phyloP scores from a whole-genome alignment of 2,797 vertebrate species.

The Pterois miles region DNA sequence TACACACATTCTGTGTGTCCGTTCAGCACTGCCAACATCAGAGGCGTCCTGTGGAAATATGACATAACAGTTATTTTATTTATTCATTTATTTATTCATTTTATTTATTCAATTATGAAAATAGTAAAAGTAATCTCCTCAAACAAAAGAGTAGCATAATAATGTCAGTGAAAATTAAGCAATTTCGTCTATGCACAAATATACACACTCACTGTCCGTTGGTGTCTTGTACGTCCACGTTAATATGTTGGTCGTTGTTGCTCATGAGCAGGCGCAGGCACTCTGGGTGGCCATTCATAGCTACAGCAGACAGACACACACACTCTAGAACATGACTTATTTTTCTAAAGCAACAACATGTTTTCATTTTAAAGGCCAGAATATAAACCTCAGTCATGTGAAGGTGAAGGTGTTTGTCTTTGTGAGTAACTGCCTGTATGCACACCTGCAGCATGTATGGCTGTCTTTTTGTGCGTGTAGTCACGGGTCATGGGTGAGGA shows the following conservation, averaged over 20 bases:
- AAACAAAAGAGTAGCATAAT: background rate
- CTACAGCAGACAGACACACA: slow-evolving; percentile 69
- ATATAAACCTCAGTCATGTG: background rate
- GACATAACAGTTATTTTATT: background rate
- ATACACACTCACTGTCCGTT: slow-evolving; percentile 91
- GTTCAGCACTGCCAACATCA: slow-evolving; percentile 95
- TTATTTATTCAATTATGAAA: background rate
- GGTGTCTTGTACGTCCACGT: slow-evolving; percentile 91
- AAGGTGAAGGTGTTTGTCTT: background rate
- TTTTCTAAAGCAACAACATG: background rate
- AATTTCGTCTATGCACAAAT: slow-evolving; percentile 5
- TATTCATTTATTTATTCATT: too few species aligned
- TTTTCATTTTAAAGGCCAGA: background rate
- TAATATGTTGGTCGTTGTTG: slow-evolving; percentile 89
- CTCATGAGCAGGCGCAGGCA: slow-evolving; percentile 93
- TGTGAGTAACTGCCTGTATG: slow-evolving; percentile 35
- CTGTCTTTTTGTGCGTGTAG: slow-evolving; percentile 92
- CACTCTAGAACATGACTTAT: background rate
- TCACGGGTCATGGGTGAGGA: slow-evolving; percentile 94
- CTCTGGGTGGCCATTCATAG: slow-evolving; percentile 94
- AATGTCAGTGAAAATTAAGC: background rate
- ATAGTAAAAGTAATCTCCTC: background rate
- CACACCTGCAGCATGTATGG: slow-evolving; percentile 94
- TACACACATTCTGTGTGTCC: slow-evolving; percentile 95
- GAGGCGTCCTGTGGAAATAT: slow-evolving; percentile 86